phyloP scores from a whole-genome alignment of 2,888 invertebrate genomes.

The Drosophila formosana region DNA sequence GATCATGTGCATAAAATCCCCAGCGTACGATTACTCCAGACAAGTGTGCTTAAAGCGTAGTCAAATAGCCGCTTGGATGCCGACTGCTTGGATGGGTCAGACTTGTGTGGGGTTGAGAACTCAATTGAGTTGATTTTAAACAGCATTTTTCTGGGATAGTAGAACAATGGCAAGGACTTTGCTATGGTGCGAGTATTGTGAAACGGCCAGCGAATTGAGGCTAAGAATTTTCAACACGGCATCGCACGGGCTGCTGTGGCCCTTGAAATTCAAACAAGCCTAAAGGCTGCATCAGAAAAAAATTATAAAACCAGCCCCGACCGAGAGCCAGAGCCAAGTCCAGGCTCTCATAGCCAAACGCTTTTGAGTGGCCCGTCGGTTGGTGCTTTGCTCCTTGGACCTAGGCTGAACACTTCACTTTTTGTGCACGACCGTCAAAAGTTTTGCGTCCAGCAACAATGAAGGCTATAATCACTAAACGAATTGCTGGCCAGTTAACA shows the following conservation, averaged over 20 bases:
- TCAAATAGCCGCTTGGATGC: not conserved
- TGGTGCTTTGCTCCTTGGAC: slow-evolving; percentile 1
- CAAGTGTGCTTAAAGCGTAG: slow-evolving; percentile 26
- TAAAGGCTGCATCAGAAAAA: slow-evolving; percentile 21
- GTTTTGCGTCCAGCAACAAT: slow-evolving; percentile 33
- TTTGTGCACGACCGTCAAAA: slow-evolving; percentile 31
- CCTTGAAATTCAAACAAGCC: slow-evolving; percentile 42
- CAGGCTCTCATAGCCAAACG: slow-evolving; percentile 37
- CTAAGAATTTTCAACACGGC: slow-evolving; percentile 3
- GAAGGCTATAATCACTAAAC: slow-evolving; percentile 65
- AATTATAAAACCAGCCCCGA: not conserved
- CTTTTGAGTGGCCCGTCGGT: slow-evolving; percentile 37
- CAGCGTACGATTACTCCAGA: slow-evolving; percentile 21
- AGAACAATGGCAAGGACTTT: slow-evolving; percentile 15
- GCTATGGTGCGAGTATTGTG: not conserved
- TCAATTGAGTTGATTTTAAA: slow-evolving; percentile 2
- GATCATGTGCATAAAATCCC: not conserved
- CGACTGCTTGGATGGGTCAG: not conserved
- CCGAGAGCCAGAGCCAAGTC: slow-evolving; percentile 2
- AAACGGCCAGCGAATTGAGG: slow-evolving; percentile 16
- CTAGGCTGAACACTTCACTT: slow-evolving; percentile 28
- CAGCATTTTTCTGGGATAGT: not conserved
- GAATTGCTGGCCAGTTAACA: slow-evolving; percentile 53
- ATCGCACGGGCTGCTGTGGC: slow-evolving; percentile 11
- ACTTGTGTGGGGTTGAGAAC: not conserved